phyloP scores from a whole-genome alignment of 2,797 vertebrate genomes.

The Arrhamphus sclerolepis region DNA sequence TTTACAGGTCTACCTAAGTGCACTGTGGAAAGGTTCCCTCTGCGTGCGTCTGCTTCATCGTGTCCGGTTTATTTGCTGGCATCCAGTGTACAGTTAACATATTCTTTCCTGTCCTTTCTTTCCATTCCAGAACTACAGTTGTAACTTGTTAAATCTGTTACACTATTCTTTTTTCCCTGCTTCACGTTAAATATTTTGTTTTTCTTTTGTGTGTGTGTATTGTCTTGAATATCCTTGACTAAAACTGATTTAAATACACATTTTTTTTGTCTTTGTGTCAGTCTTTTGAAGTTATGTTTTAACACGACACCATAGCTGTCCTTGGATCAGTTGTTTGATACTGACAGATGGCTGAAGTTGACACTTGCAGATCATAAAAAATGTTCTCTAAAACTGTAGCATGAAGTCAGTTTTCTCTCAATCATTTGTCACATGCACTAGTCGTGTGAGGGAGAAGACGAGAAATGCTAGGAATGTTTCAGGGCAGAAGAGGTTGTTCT shows the following conservation, averaged over 20 bases:
- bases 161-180: background rate
- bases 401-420: constrained; percentile 1
- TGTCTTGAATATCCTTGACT: constrained; percentile 16
- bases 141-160: constrained; percentile 24
- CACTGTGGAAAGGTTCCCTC: constrained; percentile 21
- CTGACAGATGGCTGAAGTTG: constrained; percentile 1
- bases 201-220: constrained; percentile 36
- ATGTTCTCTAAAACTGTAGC: constrained; percentile 2
- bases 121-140: constrained; percentile 10
- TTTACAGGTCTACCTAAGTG: constrained; percentile 74
- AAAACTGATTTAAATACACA: constrained; percentile 24
- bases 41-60: constrained; percentile 31
- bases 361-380: background rate
- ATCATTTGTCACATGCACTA: constrained; percentile 16
- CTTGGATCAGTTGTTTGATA: constrained; percentile 4
- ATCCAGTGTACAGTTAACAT: constrained; percentile 63
- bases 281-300: constrained; percentile 7
- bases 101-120: constrained; percentile 24
- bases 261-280: background rate
- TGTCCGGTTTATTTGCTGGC: constrained; percentile 64
- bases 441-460: constrained; percentile 12
- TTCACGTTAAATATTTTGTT: constrained; percentile 50
- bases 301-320: constrained; percentile 1
- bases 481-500: constrained; percentile 23
- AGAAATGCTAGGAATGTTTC: constrained; percentile 58